Base-by-base conservation (phyloP, 2,888 invertebrate species). In the Platerodrilus igneus region DNA sequence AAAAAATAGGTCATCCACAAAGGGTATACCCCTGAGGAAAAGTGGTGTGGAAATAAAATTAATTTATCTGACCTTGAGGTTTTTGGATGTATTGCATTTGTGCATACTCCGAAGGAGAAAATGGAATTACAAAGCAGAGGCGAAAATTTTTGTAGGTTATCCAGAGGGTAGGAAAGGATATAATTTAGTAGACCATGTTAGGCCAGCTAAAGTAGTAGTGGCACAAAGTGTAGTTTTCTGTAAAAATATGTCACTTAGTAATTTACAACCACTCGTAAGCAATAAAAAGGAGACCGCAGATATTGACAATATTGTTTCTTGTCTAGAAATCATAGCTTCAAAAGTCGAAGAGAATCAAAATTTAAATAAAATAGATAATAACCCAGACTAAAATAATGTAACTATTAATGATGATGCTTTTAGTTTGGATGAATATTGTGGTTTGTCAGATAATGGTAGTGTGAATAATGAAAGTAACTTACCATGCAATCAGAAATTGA, bases 81-180 rank as follows among this genome's bases (percentile, higher is more conserved):
- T 11, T 25, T 10, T 25, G 25, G 25, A 4, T 25, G 25, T 10
- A 10, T 10, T 6, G 25, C 11, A 4, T 25, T 10, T 10, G 10
- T 25, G 25, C 11, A 25, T 11, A 7, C 14, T 10, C 11, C 25
- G 14, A 25, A 25, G 14, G 10, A 6, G 7, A 25, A 25, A 8
- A n/a, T n/a, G n/a, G n/a, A n/a, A n/a, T n/a, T n/a, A 25, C 9
- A 25, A 25, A 10, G 10, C 10, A 25, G 7, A 13, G 25, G 25
- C 25, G 14, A 10, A 25, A 25, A 25, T 6, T 11, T 25, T 25
- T 25, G 25, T 25, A 11, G 25, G 25, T 3, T 25, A 25, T 25
- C 25, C 11, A 3, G 11, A 25, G 10, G 6, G 25, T 10, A 25
- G 10, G 25, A 25, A 25, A 25, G 25, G 25, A 13, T 25, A 25